phyloP scores from a whole-genome alignment of 2,797 vertebrate genomes.

The Ispidina picta region DNA sequence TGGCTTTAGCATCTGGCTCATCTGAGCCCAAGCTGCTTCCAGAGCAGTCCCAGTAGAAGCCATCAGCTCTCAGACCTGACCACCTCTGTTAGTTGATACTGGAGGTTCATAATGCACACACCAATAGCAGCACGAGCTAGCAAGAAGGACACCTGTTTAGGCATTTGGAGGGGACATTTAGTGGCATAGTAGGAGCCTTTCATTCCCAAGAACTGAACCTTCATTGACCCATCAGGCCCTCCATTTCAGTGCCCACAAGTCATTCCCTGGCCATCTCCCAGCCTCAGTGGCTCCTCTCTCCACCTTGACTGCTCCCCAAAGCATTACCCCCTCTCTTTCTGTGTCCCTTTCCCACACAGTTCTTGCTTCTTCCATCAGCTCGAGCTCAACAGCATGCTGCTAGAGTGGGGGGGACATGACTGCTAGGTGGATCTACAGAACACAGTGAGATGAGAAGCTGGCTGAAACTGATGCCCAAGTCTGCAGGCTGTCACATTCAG shows the following conservation, averaged over 20 bases:
- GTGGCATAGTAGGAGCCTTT: background rate
- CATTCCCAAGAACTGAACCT: background rate
- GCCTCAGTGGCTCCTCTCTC: background rate
- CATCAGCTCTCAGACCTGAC: background rate
- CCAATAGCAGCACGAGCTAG: background rate
- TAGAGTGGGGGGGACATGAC: background rate
- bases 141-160: background rate
- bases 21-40: background rate
- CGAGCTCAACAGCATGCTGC: background rate
- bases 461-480: conserved; percentile 42
- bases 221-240: background rate
- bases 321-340: background rate
- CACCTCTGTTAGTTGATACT: background rate
- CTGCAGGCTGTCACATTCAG: conserved; percentile 59
- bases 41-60: background rate
- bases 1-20: accelerated
- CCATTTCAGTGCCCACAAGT: background rate
- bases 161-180: background rate
- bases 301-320: background rate
- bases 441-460: background rate
- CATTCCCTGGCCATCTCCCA: background rate
- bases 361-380: background rate
- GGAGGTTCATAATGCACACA: accelerated
- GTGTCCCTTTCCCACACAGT: background rate
- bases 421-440: conserved; percentile 26